Evolutionary conservation across 2,888 invertebrate genomes (phyloP).

Genomic region (Resseliella maxima): DNA sequence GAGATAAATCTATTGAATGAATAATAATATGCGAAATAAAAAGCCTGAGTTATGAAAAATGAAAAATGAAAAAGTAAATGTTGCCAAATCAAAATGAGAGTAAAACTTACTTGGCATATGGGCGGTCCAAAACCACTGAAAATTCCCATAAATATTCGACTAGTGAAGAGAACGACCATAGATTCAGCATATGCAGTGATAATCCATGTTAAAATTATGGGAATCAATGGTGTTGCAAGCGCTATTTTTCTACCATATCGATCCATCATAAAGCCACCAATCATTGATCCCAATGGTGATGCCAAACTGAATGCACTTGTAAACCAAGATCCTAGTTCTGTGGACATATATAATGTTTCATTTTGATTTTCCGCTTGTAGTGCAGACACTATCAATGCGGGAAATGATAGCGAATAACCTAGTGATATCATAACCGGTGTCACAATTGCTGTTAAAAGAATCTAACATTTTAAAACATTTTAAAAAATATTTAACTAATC

Average conservation of each 20-base stretch:
- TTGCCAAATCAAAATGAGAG: no score
- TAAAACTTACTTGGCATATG: not conserved
- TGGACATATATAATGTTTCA: not conserved
- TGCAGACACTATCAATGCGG: not conserved
- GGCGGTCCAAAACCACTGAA: not conserved
- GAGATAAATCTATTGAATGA: conserved; percentile 73
- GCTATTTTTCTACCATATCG: not conserved
- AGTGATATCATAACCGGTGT: not conserved
- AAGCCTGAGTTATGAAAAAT: no score
- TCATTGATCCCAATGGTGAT: not conserved
- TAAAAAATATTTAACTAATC: conserved; percentile 1
- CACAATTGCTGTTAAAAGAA: not conserved
- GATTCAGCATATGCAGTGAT: not conserved
- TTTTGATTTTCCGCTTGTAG: conserved; percentile 1
- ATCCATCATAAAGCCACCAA: not conserved
- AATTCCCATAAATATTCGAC: not conserved
- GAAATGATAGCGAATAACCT: not conserved
- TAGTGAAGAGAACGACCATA: not conserved
- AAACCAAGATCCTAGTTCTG: not conserved
- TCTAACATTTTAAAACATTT: not conserved
- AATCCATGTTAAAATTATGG: not conserved
- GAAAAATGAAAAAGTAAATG: no score
- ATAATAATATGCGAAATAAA: no score
- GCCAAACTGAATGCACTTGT: not conserved
- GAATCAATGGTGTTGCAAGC: not conserved